A percentile compares a stretch with the other conserved stretches of the same genome.
Conservation (phyloP, 2,888 invertebrate genomes). For the Harpagoxenus sublaevis region DNA sequence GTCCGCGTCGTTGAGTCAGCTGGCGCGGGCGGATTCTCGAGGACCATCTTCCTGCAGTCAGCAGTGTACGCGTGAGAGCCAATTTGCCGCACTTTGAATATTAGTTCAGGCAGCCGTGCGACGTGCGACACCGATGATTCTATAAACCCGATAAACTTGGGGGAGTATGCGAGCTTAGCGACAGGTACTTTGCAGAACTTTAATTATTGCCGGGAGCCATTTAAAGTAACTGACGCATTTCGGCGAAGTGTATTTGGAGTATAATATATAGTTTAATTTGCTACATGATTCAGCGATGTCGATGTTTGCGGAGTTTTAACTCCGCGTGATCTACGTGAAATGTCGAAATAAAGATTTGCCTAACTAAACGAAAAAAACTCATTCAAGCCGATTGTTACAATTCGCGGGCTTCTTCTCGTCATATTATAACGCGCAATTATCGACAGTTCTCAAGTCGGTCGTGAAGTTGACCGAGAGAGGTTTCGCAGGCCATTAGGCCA, state of each 20-base stretch:
- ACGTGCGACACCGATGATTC: slow-evolving; percentile 14
- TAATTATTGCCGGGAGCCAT: slow-evolving; percentile 25
- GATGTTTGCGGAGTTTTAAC: not conserved
- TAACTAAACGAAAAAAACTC: too few species aligned
- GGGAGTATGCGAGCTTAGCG: not conserved
- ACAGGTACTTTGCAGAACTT: not conserved
- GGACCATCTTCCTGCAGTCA: not conserved
- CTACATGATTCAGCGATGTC: not conserved
- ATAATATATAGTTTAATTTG: not conserved
- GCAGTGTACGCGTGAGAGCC: not conserved
- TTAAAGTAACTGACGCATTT: not conserved
- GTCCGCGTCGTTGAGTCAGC: not conserved
- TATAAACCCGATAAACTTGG: slow-evolving; percentile 21
- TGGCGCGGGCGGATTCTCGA: not conserved
- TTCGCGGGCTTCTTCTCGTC: not conserved
- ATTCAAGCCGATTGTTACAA: too few species aligned
- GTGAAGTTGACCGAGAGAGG: not conserved
- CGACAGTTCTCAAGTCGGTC: not conserved
- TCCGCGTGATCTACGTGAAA: too few species aligned
- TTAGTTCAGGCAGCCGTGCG: slow-evolving; percentile 15
- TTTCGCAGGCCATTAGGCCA: not conserved
- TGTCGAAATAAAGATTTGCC: too few species aligned
- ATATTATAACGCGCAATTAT: too few species aligned
- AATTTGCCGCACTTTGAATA: slow-evolving; percentile 26
- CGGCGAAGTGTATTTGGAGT: not conserved